These are phyloP conservation scores for Noctua fimbriata DNA, from an alignment of 2,888 invertebrate species.

Conservation along the genomic window DNA sequence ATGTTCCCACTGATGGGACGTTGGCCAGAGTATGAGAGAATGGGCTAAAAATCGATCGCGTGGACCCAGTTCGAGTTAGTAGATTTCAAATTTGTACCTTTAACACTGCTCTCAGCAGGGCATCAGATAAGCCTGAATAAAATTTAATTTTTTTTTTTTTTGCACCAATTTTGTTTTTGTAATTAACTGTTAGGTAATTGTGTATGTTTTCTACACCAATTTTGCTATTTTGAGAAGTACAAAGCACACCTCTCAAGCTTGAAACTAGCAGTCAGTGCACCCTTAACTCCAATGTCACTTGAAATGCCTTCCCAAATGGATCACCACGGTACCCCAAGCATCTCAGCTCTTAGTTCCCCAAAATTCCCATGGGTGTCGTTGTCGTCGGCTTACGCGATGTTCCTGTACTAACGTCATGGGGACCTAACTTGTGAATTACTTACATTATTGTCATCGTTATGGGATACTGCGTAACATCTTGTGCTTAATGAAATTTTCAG, in stretches of 20 bases:
- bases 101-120: not conserved
- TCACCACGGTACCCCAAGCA: not conserved
- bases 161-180: not conserved
- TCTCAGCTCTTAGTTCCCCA: not conserved
- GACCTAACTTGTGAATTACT: conserved; percentile 35
- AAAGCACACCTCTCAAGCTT: not conserved
- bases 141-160: not conserved
- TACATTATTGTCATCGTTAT: conserved; percentile 42
- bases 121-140: not conserved
- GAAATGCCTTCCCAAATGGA: conserved; percentile 18
- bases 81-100: not conserved
- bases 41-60: not conserved
- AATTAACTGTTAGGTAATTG: not conserved
- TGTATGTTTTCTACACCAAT: not conserved
- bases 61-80: too few relatives aligned
- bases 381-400: conserved; percentile 31
- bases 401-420: conserved; percentile 21
- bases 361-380: conserved; percentile 25
- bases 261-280: not conserved
- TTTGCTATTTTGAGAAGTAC: not conserved
- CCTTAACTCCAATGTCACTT: not conserved
- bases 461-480: conserved; percentile 20
- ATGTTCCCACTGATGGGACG: not conserved
- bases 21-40: too few relatives aligned
- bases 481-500: conserved; percentile 39